Evolutionary conservation across 1,140 invertebrate genomes (phyloP).

Genomic region (Drosophila persimilis): DNA sequence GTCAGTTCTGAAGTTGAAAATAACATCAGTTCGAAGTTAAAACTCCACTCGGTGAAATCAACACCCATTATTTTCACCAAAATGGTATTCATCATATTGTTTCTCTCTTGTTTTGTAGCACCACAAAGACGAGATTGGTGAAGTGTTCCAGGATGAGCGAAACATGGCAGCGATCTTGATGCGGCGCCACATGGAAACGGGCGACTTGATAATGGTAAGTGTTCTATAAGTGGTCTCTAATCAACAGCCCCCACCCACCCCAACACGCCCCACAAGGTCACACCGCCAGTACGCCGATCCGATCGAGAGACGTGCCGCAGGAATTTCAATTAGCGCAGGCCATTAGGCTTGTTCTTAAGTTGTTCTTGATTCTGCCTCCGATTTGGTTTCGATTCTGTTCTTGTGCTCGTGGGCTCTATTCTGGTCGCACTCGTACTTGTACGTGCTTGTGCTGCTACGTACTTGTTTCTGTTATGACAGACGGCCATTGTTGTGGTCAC

Average conservation of each 20-base stretch:
- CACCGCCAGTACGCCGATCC: conserved; percentile 17
- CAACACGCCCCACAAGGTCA: conserved; percentile 48
- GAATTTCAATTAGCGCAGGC: conserved; percentile 71
- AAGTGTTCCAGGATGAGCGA: conserved; percentile 92
- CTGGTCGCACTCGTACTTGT: not conserved
- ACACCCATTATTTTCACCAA: too few species aligned
- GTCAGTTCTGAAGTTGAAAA: too few species aligned
- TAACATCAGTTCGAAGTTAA: too few species aligned
- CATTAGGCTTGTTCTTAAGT: conserved; percentile 47
- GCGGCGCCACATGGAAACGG: conserved; percentile 89
- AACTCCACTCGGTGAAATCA: too few species aligned
- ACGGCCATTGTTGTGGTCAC: conserved; percentile 64
- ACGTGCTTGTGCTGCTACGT: too few species aligned
- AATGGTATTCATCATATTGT: not conserved
- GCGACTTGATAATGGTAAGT: conserved; percentile 92
- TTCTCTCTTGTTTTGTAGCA: conserved; percentile 83
- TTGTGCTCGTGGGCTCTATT: conserved; percentile 24
- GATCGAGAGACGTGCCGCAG: conserved; percentile 49
- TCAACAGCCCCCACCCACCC: conserved; percentile 5
- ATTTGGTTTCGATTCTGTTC: not conserved
- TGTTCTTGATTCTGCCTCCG: conserved; percentile 7
- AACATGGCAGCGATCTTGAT: conserved; percentile 93
- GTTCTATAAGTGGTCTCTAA: not conserved
- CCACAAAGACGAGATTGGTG: conserved; percentile 88
- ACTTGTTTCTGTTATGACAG: conserved; percentile 53